Base-by-base conservation (phyloP, 1,140 invertebrate species). In the Mactra quadrangularis region DNA sequence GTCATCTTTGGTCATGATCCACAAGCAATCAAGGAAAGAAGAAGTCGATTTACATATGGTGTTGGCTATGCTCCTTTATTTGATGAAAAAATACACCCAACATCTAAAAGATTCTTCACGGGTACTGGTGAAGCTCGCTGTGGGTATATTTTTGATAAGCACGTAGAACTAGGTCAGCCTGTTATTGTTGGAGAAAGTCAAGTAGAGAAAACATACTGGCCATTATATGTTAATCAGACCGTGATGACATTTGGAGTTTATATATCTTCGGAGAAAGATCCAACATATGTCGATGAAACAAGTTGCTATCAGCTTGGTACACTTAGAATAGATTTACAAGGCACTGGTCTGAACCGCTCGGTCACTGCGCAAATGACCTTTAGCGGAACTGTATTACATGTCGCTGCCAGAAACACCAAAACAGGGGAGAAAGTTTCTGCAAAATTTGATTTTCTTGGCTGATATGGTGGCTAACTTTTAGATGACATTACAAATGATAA, bases 351-450 rank as follows among this genome's bases (percentile, higher is more conserved):
- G 35, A 41, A 68, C 52, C 27, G 64, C 11, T 31, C 55, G 6
- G 35, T 77, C 0, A 31, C 19, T 3, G 53, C 62, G 2, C 45
- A 11, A 4, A 71, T 77, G 29, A 25, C 19, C 38, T 77, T 83
- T 45, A 52, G 74, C 35, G 60, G 64, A n/a, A 83, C 74, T 25
- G 82, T 77, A 62, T 31, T 72, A 17, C 11, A 45, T 22, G 38
- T 66, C 0, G 27, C 71, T 11, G 74, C 66, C 50, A 25, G 13
- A 17, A 66, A 83, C 17, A 47, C 22, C 19, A 38, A 59, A 11
- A 76, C 62, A 17, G 81, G 81, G n/a, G 41, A 47, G n/a, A 57
- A n/a, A n/a, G n/a, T n/a, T n/a, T n/a, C n/a, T n/a, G n/a, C n/a
- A n/a, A n/a, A n/a, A n/a, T n/a, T n/a, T 15, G n/a, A n/a, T n/a